Percentiles rank a stretch among this genome's conserved stretches.
phyloP scores from a whole-genome alignment of 1,140 invertebrate genomes.

The Medauroidea extradentata region DNA sequence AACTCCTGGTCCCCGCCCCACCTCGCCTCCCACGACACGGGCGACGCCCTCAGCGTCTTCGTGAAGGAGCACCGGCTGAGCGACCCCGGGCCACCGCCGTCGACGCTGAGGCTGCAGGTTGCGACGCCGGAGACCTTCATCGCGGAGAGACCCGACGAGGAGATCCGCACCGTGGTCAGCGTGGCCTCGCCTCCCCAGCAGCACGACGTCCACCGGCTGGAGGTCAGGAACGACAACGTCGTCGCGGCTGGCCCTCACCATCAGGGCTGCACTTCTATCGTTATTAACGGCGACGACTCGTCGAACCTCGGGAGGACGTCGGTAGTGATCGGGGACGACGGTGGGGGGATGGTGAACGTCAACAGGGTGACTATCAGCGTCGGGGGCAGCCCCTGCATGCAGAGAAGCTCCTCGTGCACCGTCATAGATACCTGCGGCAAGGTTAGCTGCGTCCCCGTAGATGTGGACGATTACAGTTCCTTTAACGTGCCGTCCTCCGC shows the following conservation, averaged over 20 bases:
- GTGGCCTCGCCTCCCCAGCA: background rate
- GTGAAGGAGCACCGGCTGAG: constrained; percentile 5
- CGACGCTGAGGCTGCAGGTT: background rate
- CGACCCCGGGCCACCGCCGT: background rate
- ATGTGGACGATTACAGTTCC: constrained; percentile 1
- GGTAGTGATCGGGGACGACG: constrained; percentile 28
- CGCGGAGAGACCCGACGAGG: background rate
- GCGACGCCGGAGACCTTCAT: background rate
- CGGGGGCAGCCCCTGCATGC: constrained; percentile 20
- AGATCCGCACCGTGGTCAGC: constrained; percentile 3
- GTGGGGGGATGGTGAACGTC: constrained; percentile 3
- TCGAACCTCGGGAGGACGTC: constrained; percentile 16
- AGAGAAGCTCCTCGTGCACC: background rate
- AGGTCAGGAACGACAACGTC: background rate
- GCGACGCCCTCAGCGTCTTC: background rate
- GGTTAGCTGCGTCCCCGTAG: background rate
- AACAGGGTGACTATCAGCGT: constrained; percentile 34
- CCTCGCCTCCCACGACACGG: background rate
- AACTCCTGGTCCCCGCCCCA: constrained; percentile 1
- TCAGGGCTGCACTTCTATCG: background rate
- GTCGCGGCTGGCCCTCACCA: background rate
- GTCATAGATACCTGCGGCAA: background rate
- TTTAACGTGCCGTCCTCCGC: constrained; percentile 9
- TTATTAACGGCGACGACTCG: background rate
- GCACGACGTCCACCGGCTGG: constrained; percentile 1